These are phyloP conservation scores for Steromphala cineraria DNA, from an alignment of 2,888 invertebrate species.

Conservation along the genomic window DNA sequence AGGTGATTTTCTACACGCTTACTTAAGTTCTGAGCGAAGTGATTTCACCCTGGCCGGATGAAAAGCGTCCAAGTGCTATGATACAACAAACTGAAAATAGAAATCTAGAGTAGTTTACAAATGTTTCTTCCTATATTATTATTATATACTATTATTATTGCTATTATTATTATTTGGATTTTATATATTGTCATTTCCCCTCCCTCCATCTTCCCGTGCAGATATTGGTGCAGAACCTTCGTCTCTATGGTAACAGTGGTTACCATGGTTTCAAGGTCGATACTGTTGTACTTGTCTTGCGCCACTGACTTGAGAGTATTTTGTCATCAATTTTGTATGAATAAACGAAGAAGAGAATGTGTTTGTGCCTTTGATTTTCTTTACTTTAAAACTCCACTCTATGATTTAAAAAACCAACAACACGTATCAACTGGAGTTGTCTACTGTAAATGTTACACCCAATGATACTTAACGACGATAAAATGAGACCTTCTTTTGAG, in stretches of 20 bases:
- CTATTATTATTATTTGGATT: slow-evolving; percentile 12
- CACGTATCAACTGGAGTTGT: no score
- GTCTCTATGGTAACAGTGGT: background rate
- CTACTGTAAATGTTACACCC: no score
- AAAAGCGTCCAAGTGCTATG: slow-evolving; percentile 11
- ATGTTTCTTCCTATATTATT: background rate
- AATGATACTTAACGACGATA: no score
- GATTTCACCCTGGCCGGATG: no score
- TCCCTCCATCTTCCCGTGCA: background rate
- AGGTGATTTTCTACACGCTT: no score
- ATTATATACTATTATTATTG: background rate
- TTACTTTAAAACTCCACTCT: no score
- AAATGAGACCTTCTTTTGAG: no score
- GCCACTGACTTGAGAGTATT: background rate
- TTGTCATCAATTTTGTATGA: slow-evolving; percentile 15
- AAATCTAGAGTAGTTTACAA: background rate
- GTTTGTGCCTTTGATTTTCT: no score
- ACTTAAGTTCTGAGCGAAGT: no score
- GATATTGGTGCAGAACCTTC: background rate
- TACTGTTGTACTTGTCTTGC: no score
- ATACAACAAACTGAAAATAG: background rate
- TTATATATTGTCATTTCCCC: slow-evolving; percentile 4
- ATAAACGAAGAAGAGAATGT: background rate
- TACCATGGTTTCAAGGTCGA: background rate
- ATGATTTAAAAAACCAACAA: no score